Conservation (phyloP, 2,888 invertebrate species). For the Argyresthia albistria region DNA sequence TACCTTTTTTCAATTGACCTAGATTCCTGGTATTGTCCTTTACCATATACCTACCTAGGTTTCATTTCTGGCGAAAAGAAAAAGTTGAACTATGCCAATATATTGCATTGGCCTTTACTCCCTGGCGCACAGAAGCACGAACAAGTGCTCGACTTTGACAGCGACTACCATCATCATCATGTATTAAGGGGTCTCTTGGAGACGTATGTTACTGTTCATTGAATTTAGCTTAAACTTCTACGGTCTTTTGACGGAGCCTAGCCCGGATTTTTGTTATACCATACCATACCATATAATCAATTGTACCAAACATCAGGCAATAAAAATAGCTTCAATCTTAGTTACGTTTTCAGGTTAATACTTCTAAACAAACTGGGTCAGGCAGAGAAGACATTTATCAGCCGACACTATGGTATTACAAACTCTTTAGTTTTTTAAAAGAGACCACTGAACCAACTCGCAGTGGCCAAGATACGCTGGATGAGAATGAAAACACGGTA, state of each 20-base stretch:
- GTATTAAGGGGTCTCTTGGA: too few relatives aligned
- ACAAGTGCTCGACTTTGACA: too few relatives aligned
- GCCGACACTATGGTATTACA: constrained; percentile 14
- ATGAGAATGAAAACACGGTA: constrained; percentile 9
- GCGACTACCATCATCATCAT: too few relatives aligned
- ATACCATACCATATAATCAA: not conserved
- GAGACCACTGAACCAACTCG: constrained; percentile 12
- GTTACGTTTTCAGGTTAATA: constrained; percentile 10
- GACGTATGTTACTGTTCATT: not conserved
- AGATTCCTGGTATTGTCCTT: too few relatives aligned
- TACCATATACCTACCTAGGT: too few relatives aligned
- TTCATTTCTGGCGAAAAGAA: too few relatives aligned
- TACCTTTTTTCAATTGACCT: too few relatives aligned
- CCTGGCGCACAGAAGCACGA: too few relatives aligned
- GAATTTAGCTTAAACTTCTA: constrained; percentile 6
- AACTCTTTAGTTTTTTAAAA: constrained; percentile 10
- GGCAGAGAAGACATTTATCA: constrained; percentile 10
- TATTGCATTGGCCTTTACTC: too few relatives aligned
- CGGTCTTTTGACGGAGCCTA: not conserved
- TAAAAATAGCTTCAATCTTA: constrained; percentile 4
- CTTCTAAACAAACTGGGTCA: constrained; percentile 14
- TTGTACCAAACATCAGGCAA: not conserved
- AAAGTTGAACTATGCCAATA: too few relatives aligned
- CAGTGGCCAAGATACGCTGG: constrained; percentile 10
- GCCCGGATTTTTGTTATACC: not conserved